Base-by-base conservation (phyloP, 2,888 invertebrate species). In the Euplexia lucipara region DNA sequence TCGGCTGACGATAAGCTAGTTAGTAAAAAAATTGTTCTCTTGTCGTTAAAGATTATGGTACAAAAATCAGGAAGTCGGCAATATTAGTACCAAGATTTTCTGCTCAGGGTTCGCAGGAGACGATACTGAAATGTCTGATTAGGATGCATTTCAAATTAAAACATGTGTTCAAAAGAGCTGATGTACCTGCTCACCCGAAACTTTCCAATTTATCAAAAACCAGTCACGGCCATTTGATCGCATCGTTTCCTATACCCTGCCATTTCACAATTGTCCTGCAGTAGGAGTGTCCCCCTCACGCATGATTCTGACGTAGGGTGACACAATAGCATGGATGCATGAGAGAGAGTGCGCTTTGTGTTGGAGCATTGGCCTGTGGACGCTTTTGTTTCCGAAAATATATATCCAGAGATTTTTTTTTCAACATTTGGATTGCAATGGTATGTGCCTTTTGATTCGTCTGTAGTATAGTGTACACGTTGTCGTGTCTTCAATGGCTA, bases 321-420 rank as follows among this genome's bases (percentile, higher is more conserved):
- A 84, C 76, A 80, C 75, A 82, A 88, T 85, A 76, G 79, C 78
- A 70, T 75, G 81, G 85, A 83, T 81, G 81, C 77, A 83, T 83
- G 81, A 84, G 84, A 83, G 89, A 85, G 84, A 83, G 89, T 84
- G 81, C 79, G 85, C 84, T 89, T 91, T 91, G 88, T 90, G 67
- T 56, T 53, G 69, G 83, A 68, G 84, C 89, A 89, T 79, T 86
- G 86, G 85, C 78, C 84, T 89, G 87, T 80, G 75, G 70, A 79
- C 53, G 63, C 70, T 84, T 81, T 87, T 88, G 89, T 87, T 88
- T 83, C 78, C 71, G 44, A 80, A 68, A 66, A 70, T 66, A 69
- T 70, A 61, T 76, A 82, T 75, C 48, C 59, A 70, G 53, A 70
- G 61, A 37, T 57, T 26, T 61, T 59, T 64, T 79, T 77, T 59